Evolutionary conservation across 2,797 vertebrate species (phyloP).

Genomic region (Myripristis murdjan): DNA sequence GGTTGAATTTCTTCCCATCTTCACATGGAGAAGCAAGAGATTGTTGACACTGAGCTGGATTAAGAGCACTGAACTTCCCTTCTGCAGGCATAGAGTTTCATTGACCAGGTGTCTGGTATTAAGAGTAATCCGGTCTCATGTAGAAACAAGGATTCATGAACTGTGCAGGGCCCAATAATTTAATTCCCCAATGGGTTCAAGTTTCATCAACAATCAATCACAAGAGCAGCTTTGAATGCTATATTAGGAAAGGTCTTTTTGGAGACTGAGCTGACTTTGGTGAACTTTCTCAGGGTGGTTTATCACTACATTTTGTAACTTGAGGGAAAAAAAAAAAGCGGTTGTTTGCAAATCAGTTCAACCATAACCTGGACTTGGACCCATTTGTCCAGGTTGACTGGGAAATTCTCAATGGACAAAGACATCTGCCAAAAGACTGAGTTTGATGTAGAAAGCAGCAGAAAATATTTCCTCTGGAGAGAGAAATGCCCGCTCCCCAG

Average conservation of each 20-base stretch:
- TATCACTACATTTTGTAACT: constrained; percentile 47
- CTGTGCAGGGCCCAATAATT: constrained; percentile 63
- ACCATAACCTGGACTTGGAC: constrained; percentile 52
- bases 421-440: constrained; percentile 72
- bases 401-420: constrained; percentile 58
- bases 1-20: constrained; percentile 31
- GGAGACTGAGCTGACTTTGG: constrained; percentile 39
- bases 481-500: constrained; percentile 50
- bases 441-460: constrained; percentile 75
- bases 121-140: constrained; percentile 75
- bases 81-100: constrained; percentile 70
- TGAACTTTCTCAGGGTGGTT: constrained; percentile 46
- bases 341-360: constrained; percentile 63
- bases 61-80: constrained; percentile 47
- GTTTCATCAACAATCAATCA: constrained; percentile 75
- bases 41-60: constrained; percentile 56
- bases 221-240: constrained; percentile 28
- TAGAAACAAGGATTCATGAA: constrained; percentile 72
- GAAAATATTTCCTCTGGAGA: constrained; percentile 61
- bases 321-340: constrained; percentile 23
- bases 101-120: constrained; percentile 81
- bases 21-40: constrained; percentile 41
- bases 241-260: constrained; percentile 53
- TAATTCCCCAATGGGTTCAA: constrained; percentile 60
- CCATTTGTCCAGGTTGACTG: constrained; percentile 49